Evolutionary conservation across 2,888 invertebrate genomes (phyloP), one percentile per base, ranked within the genome.

Genomic region (Parthenolecanium corni): DNA sequence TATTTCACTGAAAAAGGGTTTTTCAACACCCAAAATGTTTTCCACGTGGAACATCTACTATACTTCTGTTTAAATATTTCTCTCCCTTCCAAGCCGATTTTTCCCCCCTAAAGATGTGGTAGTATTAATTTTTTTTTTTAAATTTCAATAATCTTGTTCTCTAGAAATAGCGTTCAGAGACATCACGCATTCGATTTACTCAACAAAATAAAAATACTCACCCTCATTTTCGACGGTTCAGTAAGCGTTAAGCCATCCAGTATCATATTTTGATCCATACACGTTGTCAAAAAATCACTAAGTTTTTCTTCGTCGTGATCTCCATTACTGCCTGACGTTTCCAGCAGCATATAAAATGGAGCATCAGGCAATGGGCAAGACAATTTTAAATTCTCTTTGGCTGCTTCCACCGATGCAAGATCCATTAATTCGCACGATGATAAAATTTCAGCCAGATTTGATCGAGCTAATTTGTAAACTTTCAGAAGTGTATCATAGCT

Each of bases 361-460:
- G 79, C 83, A 1, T 76, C 72, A 65, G 68, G 65, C 52, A 79
- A 68, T 52, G 78, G 75, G 71, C 66, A 67, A 1, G 66, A 64
- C 6, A 70, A 44, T 1, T 69, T 68, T 11, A 69, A 64, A 44
- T 67, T 67, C 51, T 65, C 54, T n/a, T 62, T 44, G n/a, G 69
- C 84, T 82, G 40, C 81, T 78, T n/a, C 79, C 70, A 96, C 77
- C 0, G 90, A 82, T 46, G 75, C 74, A 12, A 77, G 77, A 74
- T 98, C 97, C 65, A 97, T 86, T 79, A 97, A 82, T 77, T 98
- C 98, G 75, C 91, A 96, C 0, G 96, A 92, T 3, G 96, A 95
- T 44, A 98, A 74, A 67, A 94, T 89, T 77, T 97, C 96, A 1
- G 86, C 89, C 12, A 95, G 76, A 23, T 82, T 80, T 0, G 74